A percentile compares a stretch with the other conserved stretches of the same genome.
Evolutionary conservation across 1,140 invertebrate genomes (phyloP).

Genomic region (Kradibia gibbosae): DNA sequence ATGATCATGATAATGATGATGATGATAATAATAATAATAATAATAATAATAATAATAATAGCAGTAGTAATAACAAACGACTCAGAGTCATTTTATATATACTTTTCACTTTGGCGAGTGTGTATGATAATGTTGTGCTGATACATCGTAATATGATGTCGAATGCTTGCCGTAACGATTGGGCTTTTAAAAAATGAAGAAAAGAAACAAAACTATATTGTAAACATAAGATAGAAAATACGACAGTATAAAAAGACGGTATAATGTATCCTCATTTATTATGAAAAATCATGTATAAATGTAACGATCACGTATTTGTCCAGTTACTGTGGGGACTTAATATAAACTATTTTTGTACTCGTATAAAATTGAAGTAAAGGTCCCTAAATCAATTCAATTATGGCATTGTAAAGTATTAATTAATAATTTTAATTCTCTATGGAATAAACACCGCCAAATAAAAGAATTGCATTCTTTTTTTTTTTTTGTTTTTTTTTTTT

Average conservation of each 20-base stretch:
- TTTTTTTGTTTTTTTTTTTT: background rate
- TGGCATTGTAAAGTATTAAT: constrained; percentile 48
- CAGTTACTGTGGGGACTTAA: constrained; percentile 22
- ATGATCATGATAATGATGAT: constrained; percentile 3
- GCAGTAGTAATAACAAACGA: constrained; percentile 18
- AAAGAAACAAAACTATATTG: constrained; percentile 43
- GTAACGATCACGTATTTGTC: constrained; percentile 49
- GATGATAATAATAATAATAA: constrained; percentile 13
- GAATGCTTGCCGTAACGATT: constrained; percentile 31
- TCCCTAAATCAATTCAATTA: constrained; percentile 46
- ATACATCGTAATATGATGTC: constrained; percentile 28
- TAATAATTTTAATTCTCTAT: constrained; percentile 44
- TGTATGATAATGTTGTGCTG: constrained; percentile 30
- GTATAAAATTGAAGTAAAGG: constrained; percentile 41
- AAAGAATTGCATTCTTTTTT: constrained; percentile 38
- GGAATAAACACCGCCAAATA: constrained; percentile 45
- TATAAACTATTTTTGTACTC: constrained; percentile 53
- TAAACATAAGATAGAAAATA: constrained; percentile 43
- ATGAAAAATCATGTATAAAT: constrained; percentile 51
- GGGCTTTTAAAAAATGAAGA: constrained; percentile 22
- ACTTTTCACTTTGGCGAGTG: constrained; percentile 46
- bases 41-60: constrained; percentile 8
- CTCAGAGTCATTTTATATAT: constrained; percentile 43
- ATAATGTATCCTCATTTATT: constrained; percentile 50
- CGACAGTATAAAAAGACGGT: constrained; percentile 46